A percentile compares a stretch with the other conserved stretches of the same genome.
Conservation (phyloP, 1,140 invertebrate genomes). For the Megalopta genalis region DNA sequence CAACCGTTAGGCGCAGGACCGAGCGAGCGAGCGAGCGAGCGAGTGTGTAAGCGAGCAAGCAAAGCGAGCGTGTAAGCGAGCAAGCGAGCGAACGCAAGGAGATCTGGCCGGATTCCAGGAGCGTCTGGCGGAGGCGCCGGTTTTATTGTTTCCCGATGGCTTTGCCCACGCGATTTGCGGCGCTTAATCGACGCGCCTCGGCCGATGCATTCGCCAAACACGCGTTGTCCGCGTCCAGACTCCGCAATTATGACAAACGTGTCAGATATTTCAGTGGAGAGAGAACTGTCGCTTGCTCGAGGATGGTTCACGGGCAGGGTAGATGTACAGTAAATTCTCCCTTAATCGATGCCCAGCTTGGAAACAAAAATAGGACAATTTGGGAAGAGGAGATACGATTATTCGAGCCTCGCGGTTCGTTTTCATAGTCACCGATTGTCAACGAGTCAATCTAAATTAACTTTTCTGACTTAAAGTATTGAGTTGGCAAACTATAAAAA, state of each 20-base stretch:
- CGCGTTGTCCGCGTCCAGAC: conserved; percentile 28
- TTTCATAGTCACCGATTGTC: too few relatives aligned
- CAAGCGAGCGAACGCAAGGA: conserved; percentile 41
- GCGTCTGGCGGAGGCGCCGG: conserved; percentile 61
- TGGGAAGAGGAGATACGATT: too few relatives aligned
- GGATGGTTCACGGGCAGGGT: too few relatives aligned
- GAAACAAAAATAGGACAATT: too few relatives aligned
- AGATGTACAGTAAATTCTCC: too few relatives aligned
- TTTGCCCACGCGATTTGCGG: conserved; percentile 58
- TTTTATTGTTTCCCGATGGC: conserved; percentile 65
- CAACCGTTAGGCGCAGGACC: conserved; percentile 20
- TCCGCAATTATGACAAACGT: conserved; percentile 14
- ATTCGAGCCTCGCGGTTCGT: too few relatives aligned
- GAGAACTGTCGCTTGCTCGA: too few relatives aligned
- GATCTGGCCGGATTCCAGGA: conserved; percentile 66
- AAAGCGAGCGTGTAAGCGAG: background rate
- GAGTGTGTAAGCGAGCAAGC: background rate
- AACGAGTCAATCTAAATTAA: too few relatives aligned
- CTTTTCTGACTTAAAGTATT: too few relatives aligned
- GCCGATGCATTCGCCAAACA: conserved; percentile 23
- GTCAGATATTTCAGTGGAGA: too few relatives aligned
- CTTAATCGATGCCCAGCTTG: too few relatives aligned
- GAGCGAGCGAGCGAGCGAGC: conserved; percentile 8
- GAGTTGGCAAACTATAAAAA: too few relatives aligned
- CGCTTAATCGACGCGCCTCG: conserved; percentile 54